Evolutionary conservation across 2,113 vertebrate species (phyloP), one percentile per base, ranked within the genome.

Genomic region (Trinectes maculatus): DNA sequence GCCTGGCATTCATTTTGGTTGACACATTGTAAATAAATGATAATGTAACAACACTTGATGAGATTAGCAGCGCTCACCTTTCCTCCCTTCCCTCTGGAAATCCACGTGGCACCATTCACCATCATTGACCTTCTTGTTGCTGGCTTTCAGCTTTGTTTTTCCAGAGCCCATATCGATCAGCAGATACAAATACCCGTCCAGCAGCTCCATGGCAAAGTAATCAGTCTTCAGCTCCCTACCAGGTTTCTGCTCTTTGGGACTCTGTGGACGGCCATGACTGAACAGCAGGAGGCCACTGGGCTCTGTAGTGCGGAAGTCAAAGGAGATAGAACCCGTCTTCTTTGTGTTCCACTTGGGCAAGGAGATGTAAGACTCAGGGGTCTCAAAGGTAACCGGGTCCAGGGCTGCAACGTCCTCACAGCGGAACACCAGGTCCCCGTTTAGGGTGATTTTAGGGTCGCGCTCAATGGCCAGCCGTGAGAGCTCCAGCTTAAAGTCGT

Each of bases 71-170:
- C 5, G 1, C 83, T 88, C 63, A 98, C 96, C 96, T 93, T 94
- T 96, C 60, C 95, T 91, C 1, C 96, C 96, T 3, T 98, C 96
- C 33, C 96, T 89, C 80, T 98, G 96, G 86, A 98, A 96, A 87
- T 98, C 96, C 67, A 97, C 96, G 2, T 98, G 96, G 71, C 95
- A 96, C 96, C 96, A 97, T 40, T 98, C 96, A 4, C 96, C 96
- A 0, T 97, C 96, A 0, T 96, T 98, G 73, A 98, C 95, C 87
- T 97, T 98, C 89, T 95, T 95, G 87, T 93, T 95, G 83, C 94
- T 96, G 22, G 95, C 94, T 74, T 94, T 93, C 70, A 98, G 89
- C 87, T 95, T 96, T 79, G 95, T 93, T 81, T 94, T 95, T 0
- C 96, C 96, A 0, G 96, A 95, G 60, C 96, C 96, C 95, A 98